These are phyloP conservation scores for Ernsta delagoae DNA, from an alignment of 2,888 invertebrate species.

Conservation along the genomic window DNA sequence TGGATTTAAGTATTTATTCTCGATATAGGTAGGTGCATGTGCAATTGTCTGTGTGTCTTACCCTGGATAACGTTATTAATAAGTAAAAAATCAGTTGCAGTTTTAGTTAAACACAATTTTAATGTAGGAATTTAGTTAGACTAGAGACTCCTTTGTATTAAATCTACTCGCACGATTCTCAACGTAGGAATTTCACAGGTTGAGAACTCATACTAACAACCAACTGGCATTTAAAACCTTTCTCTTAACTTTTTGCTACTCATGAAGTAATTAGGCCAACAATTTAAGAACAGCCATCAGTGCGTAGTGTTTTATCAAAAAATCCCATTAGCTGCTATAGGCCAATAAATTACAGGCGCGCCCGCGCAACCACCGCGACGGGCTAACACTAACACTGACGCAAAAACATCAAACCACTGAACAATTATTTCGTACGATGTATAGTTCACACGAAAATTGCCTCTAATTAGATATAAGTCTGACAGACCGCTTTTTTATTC, in stretches of 20 bases:
- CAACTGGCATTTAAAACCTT: no score
- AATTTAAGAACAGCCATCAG: background rate
- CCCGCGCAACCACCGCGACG: conserved; percentile 60
- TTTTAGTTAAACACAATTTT: no score
- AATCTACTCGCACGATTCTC: no score
- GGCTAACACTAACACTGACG: conserved; percentile 60
- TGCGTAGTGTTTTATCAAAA: conserved; percentile 60
- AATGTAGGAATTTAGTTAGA: no score
- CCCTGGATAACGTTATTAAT: no score
- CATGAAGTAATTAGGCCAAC: background rate
- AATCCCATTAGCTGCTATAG: conserved; percentile 73
- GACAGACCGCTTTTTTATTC: conserved; percentile 21
- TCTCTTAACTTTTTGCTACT: background rate
- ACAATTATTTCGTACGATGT: conserved; percentile 61
- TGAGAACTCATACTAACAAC: no score
- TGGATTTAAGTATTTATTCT: no score
- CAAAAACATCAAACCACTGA: conserved; percentile 69
- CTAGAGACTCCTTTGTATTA: no score
- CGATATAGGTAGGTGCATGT: no score
- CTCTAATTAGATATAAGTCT: conserved; percentile 34
- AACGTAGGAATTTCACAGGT: no score
- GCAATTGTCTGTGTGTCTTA: no score
- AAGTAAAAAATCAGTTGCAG: no score
- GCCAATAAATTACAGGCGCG: conserved; percentile 67
- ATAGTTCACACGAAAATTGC: conserved; percentile 45